Evolutionary conservation across 2,888 invertebrate genomes (phyloP).

Genomic region (Drosophila aldrichi): DNA sequence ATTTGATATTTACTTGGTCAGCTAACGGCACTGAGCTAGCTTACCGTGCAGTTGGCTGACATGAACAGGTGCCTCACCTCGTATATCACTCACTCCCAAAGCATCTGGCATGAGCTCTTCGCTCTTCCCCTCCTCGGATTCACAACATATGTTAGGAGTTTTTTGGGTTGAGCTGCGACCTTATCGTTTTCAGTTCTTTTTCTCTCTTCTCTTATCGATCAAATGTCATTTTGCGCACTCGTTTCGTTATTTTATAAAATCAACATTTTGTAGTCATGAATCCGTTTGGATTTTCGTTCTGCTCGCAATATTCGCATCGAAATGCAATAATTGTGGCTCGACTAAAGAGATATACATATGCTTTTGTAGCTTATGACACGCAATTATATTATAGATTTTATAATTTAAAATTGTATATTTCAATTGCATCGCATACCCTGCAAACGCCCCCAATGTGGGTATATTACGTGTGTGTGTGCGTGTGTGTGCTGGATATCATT

Average conservation of each 20-base stretch:
- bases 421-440: neutral
- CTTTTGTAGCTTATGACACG: slow-evolving; percentile 14
- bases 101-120: neutral
- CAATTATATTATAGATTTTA: neutral
- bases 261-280: slow-evolving; percentile 9
- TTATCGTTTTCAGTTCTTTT: slow-evolving; percentile 34
- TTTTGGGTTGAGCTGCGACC: slow-evolving; percentile 25
- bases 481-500: neutral
- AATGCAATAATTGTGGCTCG: slow-evolving; percentile 11
- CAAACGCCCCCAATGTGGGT: neutral
- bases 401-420: neutral
- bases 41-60: slow-evolving; percentile 42
- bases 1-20: slow-evolving; percentile 70
- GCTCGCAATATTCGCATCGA: slow-evolving; percentile 11
- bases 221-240: slow-evolving; percentile 44
- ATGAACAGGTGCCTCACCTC: slow-evolving; percentile 56
- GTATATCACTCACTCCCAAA: slow-evolving; percentile 47
- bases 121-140: neutral
- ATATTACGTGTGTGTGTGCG: too few relatives aligned
- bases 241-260: slow-evolving; percentile 19
- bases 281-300: neutral
- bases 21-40: slow-evolving; percentile 31
- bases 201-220: slow-evolving; percentile 39
- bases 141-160: slow-evolving; percentile 8
- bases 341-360: slow-evolving; percentile 11